Percentiles rank a stretch among this genome's conserved stretches.
These are phyloP conservation scores for Drosophila murphyi DNA, from an alignment of 1,140 invertebrate genomes.

Conservation along the genomic window DNA sequence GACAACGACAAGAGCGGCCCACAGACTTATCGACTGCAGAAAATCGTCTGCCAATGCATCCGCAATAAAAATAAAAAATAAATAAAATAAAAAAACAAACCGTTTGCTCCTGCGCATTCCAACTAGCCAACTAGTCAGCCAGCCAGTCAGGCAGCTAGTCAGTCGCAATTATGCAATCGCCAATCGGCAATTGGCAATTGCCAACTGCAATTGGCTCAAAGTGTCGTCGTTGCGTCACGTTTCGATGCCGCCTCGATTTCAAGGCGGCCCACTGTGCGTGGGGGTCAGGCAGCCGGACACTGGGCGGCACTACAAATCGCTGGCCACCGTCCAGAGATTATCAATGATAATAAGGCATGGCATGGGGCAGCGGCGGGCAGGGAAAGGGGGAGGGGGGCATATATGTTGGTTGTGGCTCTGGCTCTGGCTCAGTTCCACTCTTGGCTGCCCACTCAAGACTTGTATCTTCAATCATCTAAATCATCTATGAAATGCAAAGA, in stretches of 20 bases:
- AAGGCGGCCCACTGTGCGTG: constrained; percentile 47
- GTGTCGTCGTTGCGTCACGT: constrained; percentile 70
- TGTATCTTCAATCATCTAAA: constrained; percentile 61
- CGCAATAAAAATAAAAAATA: constrained; percentile 58
- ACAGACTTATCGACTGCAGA: constrained; percentile 60
- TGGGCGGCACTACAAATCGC: constrained; percentile 36
- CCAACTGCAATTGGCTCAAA: constrained; percentile 67
- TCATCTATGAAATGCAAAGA: constrained; percentile 63
- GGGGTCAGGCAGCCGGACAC: constrained; percentile 56
- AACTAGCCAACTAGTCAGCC: constrained; percentile 63
- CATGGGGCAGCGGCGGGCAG: constrained; percentile 21
- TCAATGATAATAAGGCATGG: constrained; percentile 79
- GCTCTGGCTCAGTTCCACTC: constrained; percentile 8
- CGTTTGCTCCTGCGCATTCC: constrained; percentile 66
- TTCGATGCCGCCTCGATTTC: constrained; percentile 59
- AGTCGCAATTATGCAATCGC: constrained; percentile 70
- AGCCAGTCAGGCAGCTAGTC: constrained; percentile 39
- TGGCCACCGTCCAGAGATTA: constrained; percentile 78
- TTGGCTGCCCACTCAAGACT: constrained; percentile 38
- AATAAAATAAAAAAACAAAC: constrained; percentile 41
- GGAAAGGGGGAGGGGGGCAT: neutral
- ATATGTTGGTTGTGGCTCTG: neutral
- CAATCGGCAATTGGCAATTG: constrained; percentile 30
- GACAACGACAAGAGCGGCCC: constrained; percentile 39
- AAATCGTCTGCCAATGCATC: constrained; percentile 78